These are phyloP conservation scores for Pteronotus mesoamericanus DNA, from an alignment of 2,797 vertebrate species.

Conservation along the genomic window DNA sequence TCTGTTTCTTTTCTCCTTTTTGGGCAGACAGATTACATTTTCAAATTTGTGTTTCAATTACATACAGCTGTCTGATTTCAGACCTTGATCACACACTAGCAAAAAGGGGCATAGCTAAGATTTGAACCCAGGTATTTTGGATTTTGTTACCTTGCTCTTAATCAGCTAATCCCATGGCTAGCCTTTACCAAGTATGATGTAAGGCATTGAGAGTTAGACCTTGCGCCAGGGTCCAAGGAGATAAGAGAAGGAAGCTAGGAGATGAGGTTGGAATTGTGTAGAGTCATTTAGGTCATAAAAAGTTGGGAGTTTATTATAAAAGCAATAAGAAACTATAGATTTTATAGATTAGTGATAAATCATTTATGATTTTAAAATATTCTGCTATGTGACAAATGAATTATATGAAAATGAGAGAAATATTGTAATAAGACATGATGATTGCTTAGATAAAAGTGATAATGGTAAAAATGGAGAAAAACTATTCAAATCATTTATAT, in stretches of 20 bases:
- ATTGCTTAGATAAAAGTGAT: not conserved
- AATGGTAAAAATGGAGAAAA: not conserved
- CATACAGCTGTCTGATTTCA: not conserved
- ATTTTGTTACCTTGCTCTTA: not conserved
- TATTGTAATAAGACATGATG: not conserved
- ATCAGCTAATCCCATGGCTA: not conserved
- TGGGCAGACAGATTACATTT: not conserved
- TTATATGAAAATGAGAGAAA: not conserved
- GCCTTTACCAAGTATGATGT: not conserved
- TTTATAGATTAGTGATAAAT: not conserved
- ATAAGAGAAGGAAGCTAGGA: not conserved
- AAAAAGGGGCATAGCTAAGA: not conserved
- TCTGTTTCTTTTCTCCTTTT: not conserved
- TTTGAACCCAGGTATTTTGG: not conserved
- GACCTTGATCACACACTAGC: not conserved
- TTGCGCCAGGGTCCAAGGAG: not conserved
- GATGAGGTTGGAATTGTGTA: not conserved
- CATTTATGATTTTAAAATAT: not conserved
- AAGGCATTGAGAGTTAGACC: not conserved
- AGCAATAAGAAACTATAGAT: not conserved
- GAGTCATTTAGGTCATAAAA: not conserved
- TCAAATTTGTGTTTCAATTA: not conserved
- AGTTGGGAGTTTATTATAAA: not conserved
- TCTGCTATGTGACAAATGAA: not conserved
- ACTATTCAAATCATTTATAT: not conserved